phyloP scores from a whole-genome alignment of 2,797 vertebrate species.

The Cottoperca gobio region DNA sequence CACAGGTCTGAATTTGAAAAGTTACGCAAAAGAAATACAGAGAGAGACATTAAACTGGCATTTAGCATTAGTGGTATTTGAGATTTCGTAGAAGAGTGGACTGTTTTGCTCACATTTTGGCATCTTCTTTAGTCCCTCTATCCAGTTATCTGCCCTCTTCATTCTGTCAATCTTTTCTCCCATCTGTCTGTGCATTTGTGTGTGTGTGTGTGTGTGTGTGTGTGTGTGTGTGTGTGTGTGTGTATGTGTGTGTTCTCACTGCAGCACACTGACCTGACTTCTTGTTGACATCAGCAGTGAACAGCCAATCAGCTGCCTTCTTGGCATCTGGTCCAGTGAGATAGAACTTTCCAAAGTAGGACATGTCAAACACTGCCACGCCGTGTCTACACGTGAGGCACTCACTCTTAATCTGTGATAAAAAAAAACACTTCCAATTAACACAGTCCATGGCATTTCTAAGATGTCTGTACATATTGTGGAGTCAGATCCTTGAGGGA shows the following conservation, averaged over 20 bases:
- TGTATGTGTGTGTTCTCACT: slow-evolving; percentile 2
- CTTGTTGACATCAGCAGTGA: slow-evolving; percentile 92
- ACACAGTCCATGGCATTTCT: slow-evolving; percentile 4
- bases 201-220: not conserved
- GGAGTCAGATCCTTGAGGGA: slow-evolving; percentile 6
- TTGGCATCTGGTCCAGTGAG: slow-evolving; percentile 92
- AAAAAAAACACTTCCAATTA: slow-evolving; percentile 2
- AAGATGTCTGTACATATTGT: not conserved
- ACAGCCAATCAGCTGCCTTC: slow-evolving; percentile 94
- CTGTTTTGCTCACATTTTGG: slow-evolving; percentile 7
- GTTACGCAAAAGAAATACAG: not conserved
- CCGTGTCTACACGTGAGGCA: slow-evolving; percentile 91
- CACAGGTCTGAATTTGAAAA: not conserved
- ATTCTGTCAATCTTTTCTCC: slow-evolving; percentile 41
- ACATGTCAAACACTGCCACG: slow-evolving; percentile 95
- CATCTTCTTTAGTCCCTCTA: slow-evolving; percentile 24
- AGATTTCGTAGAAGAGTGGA: not conserved
- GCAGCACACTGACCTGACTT: slow-evolving; percentile 86
- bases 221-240: not conserved
- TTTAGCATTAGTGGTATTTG: not conserved
- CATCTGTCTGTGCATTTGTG: slow-evolving; percentile 30
- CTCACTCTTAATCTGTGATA: slow-evolving; percentile 89
- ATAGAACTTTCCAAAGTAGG: slow-evolving; percentile 99
- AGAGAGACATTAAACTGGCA: not conserved
- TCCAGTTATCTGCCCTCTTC: slow-evolving; percentile 30